Evolutionary conservation across 2,888 invertebrate species (phyloP), one percentile per base, ranked within the genome.

Genomic region (Drosophila algonquin): DNA sequence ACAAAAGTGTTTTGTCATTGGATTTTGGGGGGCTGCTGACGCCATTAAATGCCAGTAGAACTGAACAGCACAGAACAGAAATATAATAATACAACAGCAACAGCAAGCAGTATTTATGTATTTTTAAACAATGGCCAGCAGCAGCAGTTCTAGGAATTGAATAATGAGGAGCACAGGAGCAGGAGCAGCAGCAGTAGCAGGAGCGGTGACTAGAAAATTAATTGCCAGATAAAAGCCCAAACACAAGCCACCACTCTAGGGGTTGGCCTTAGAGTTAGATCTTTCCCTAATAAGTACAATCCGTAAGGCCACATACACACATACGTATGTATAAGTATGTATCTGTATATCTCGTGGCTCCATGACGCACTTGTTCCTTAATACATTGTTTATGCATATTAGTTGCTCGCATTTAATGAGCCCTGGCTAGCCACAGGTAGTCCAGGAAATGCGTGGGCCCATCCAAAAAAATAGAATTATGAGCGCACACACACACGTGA

Each of bases 1-100:
- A 78, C 3, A 40, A 80, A 84, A 84, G 72, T 84, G 82, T 80
- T 85, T 67, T 81, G 83, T 84, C 83, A 83, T 85, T 63, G 50
- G 58, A 56, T 63, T 50, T 46, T 52, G 18, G 27, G 51, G 32
- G 51, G 10, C 46, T 53, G 74, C 82, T 84, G 85, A 82, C 85
- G 85, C 76, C 82, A 83, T 72, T 69, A 77, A 80, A 45, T 60
- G 27, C 60, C 60, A 32, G 56, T 35, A 35, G 55, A 27, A 8
- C 27, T 4, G 27, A 7, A 27, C 27, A 27, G 27, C 1, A 27
- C 30, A 24, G 54, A 64, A 56, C 51, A 54, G 14, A 64, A 46
- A 27, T 51, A 61, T 4, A 62, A 56, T 18, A 64, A 44, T 14
- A 64, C 30, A n/a, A n/a, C 6, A n/a, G 40, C 30, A n/a, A n/a